Evolutionary conservation across 2,888 invertebrate genomes (phyloP).

Genomic region (Parnassius mnemosyne): DNA sequence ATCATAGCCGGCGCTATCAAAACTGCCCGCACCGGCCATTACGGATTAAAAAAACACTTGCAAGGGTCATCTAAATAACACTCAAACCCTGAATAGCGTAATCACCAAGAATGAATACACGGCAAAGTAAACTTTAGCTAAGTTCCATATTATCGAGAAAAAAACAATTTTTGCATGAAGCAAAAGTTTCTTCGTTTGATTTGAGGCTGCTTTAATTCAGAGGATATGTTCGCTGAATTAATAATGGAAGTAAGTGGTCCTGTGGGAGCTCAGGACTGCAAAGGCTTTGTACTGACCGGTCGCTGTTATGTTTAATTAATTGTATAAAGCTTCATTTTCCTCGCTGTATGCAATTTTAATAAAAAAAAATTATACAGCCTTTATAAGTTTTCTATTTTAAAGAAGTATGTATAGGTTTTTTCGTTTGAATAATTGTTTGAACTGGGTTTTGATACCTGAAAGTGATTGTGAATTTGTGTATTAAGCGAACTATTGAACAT

Average conservation of each 20-base stretch:
- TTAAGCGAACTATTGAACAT: too few relatives aligned
- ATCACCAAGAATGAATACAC: conserved; percentile 26
- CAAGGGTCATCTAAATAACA: conserved; percentile 61
- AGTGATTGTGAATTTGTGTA: too few relatives aligned
- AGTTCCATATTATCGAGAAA: conserved; percentile 25
- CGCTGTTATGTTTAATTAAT: conserved; percentile 39
- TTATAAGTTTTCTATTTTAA: too few relatives aligned
- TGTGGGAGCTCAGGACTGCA: conserved; percentile 45
- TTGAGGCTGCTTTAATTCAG: conserved; percentile 57
- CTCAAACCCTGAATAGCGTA: conserved; percentile 26
- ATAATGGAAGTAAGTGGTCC: conserved; percentile 68
- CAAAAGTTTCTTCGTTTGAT: conserved; percentile 20
- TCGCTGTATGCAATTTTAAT: too few relatives aligned
- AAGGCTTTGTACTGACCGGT: conserved; percentile 42
- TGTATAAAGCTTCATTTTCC: too few relatives aligned
- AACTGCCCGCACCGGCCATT: conserved; percentile 50
- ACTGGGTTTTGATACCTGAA: too few relatives aligned
- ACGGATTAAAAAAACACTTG: conserved; percentile 72
- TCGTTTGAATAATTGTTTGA: too few relatives aligned
- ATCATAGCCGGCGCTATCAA: conserved; percentile 67
- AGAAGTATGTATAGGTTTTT: too few relatives aligned
- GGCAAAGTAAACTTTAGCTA: conserved; percentile 30
- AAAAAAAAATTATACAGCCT: too few relatives aligned
- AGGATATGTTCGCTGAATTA: conserved; percentile 63
- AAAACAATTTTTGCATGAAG: conserved; percentile 27